A percentile compares a stretch with the other conserved stretches of the same genome.
Evolutionary conservation across 2,797 vertebrate genomes (phyloP).

Genomic region (Lacerta bilineata): DNA sequence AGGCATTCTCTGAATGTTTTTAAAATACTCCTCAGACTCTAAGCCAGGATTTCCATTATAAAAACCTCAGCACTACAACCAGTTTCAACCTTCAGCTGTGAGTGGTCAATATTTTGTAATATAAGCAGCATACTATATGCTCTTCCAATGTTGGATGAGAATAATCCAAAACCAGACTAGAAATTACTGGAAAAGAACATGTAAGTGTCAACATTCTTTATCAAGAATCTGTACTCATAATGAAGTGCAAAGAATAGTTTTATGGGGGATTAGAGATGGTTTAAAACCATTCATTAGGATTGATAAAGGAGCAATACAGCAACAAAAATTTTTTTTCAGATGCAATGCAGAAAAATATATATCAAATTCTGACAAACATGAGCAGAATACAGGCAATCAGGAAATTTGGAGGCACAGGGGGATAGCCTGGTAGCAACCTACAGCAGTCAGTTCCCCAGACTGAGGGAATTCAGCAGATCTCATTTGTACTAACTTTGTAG

Average conservation of each 20-base stretch:
- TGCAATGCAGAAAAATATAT: too few relatives aligned
- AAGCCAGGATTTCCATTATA: constrained; percentile 16
- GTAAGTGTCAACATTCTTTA: neutral
- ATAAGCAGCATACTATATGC: neutral
- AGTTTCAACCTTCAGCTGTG: constrained; percentile 26
- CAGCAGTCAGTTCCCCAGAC: constrained; percentile 18
- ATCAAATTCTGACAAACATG: too few relatives aligned
- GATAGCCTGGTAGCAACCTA: neutral
- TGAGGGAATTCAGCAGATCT: neutral
- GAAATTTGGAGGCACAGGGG: constrained; percentile 22
- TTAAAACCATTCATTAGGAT: neutral
- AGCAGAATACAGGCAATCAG: neutral
- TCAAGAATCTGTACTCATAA: neutral
- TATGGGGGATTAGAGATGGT: neutral
- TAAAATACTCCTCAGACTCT: constrained; percentile 31
- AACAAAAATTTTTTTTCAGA: too few relatives aligned
- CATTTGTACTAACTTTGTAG: neutral
- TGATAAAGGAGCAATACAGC: neutral
- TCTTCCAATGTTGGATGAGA: neutral
- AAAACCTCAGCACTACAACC: constrained; percentile 23
- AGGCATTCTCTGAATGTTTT: constrained; percentile 49
- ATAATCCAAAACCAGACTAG: constrained; percentile 17
- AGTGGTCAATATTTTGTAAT: constrained; percentile 17
- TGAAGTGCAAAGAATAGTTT: neutral
- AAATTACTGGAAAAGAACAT: neutral